These are phyloP conservation scores for Copidosoma aretas DNA, from an alignment of 2,888 invertebrate genomes.

Conservation along the genomic window DNA sequence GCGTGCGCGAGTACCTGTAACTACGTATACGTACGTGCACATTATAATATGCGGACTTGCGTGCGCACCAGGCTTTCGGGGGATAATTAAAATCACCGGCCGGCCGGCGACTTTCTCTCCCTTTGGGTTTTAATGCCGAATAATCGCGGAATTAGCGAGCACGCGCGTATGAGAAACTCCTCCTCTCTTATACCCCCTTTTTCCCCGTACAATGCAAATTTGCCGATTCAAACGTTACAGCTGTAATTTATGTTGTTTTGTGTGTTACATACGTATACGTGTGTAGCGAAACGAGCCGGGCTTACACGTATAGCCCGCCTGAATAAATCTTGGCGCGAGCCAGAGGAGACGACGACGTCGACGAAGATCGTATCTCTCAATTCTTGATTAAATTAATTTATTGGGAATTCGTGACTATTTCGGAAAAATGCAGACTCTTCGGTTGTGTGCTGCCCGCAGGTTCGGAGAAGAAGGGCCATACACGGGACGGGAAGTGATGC, in stretches of 20 bases:
- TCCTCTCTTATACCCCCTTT: background rate
- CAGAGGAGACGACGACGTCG: background rate
- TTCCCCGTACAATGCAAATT: background rate
- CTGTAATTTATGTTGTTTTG: background rate
- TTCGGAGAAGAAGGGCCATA: too few relatives aligned
- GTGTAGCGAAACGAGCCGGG: background rate
- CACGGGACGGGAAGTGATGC: too few relatives aligned
- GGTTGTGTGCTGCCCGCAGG: background rate
- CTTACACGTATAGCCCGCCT: too few relatives aligned
- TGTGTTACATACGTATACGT: background rate
- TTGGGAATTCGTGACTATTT: background rate
- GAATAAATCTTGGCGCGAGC: too few relatives aligned
- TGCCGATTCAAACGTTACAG: background rate
- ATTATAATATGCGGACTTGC: too few relatives aligned
- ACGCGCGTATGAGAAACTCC: background rate
- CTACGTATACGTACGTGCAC: too few relatives aligned
- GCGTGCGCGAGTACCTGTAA: background rate
- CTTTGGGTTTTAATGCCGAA: background rate
- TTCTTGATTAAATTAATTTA: slow-evolving; percentile 1
- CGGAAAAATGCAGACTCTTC: background rate
- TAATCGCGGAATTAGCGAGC: background rate
- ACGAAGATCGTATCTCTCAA: background rate
- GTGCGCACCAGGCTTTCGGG: slow-evolving; percentile 2
- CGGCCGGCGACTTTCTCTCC: background rate
- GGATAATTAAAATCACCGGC: slow-evolving; percentile 20